A percentile compares a stretch with the other conserved stretches of the same genome.
Conservation (phyloP, 2,888 invertebrate species). For the Pelosia muscerda region DNA sequence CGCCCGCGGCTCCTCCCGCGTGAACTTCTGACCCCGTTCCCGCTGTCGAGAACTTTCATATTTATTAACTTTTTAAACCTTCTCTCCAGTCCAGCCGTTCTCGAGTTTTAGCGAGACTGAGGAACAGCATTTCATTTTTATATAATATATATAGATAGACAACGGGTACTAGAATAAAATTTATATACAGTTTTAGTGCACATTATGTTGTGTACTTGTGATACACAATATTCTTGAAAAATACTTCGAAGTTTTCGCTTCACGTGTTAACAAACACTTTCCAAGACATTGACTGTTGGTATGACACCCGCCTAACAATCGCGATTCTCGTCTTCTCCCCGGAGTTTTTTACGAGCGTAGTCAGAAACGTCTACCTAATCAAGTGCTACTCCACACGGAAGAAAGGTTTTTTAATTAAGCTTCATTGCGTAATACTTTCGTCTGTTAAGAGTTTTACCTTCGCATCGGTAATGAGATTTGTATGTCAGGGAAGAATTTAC, state of each 20-base stretch:
- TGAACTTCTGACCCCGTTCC: no score
- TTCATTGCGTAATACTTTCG: slow-evolving; percentile 70
- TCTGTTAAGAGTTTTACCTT: slow-evolving; percentile 61
- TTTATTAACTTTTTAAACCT: no score
- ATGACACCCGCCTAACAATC: slow-evolving; percentile 37
- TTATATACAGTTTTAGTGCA: neutral
- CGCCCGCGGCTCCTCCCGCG: no score
- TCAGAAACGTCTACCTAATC: slow-evolving; percentile 73
- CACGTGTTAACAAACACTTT: neutral
- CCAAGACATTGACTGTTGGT: slow-evolving; percentile 22
- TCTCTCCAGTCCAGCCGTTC: no score
- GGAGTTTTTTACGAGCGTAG: slow-evolving; percentile 69
- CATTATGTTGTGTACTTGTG: neutral
- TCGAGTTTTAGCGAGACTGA: no score
- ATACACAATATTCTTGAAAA: neutral
- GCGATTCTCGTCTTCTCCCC: slow-evolving; percentile 63
- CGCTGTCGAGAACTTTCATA: no score
- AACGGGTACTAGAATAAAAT: neutral
- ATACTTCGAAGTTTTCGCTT: neutral
- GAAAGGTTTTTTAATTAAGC: slow-evolving; percentile 80
- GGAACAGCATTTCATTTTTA: no score
- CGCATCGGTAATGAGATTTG: slow-evolving; percentile 38
- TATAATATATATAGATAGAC: no score
- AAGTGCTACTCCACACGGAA: slow-evolving; percentile 61
- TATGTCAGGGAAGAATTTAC: slow-evolving; percentile 16